Evolutionary conservation across 2,888 invertebrate genomes (phyloP), one percentile per base, ranked within the genome.

Genomic region (Euclidia mi): DNA sequence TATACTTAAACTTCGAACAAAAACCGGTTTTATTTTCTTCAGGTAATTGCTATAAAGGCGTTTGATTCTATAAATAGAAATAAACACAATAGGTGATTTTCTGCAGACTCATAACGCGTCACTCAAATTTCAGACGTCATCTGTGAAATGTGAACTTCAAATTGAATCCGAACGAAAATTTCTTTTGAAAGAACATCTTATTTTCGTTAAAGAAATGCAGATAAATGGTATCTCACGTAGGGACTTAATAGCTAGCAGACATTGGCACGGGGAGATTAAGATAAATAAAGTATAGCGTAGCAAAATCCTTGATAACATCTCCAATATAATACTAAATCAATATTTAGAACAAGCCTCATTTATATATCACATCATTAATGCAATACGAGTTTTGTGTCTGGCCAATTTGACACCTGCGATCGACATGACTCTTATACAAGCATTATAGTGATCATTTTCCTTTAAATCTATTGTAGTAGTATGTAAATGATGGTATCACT

Each of bases 401-500:
- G 48, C 48, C 43, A 56, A 32, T 15, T 28, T 28, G 20, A 9
- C 20, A 25, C 31, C 18, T 56, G 46, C 66, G 6, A 34, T 48
- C 31, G 38, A 11, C 20, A 37, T 25, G 15, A 48, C 25, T 42
- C 44, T 56, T 59, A 46, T 52, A 7, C n/a, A 20, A 18, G 20
- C 15, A 18, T n/a, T n/a, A 32, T 68, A 75, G 64, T 56, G 52
- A 67, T 51, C 58, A 66, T 50, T 65, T 66, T 71, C 69, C 56
- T 41, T 31, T 46, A 57, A 32, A 42, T 59, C 49, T 55, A 71
- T 63, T 63, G 67, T 61, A 31, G 47, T 48, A 64, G 56, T 59
- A 60, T 53, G 65, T 65, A 62, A 69, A 72, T 69, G 66, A 65
- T 50, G 55, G 58, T 55, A 55, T 56, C 62, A 60, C 79, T 48